Evolutionary conservation across 2,113 vertebrate genomes (phyloP).

Genomic region (Oncorhynchus keta): DNA sequence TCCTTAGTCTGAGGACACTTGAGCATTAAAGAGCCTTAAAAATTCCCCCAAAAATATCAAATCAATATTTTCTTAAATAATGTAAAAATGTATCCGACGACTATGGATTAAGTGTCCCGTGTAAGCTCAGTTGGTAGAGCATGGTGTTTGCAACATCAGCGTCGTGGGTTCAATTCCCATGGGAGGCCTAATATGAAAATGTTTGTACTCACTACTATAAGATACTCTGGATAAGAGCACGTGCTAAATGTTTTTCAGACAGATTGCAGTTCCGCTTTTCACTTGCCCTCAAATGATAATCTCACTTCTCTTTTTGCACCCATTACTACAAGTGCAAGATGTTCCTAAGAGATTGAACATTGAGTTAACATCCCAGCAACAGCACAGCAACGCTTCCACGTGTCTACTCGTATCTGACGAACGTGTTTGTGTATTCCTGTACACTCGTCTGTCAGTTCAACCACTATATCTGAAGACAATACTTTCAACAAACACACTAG

Average conservation of each 20-base stretch:
- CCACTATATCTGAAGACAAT: constrained; percentile 4
- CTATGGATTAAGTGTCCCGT: constrained; percentile 17
- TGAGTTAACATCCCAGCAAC: neutral
- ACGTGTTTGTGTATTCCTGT: constrained; percentile 10
- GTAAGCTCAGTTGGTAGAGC: too few relatives aligned
- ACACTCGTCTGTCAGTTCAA: constrained; percentile 12
- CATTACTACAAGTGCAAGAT: neutral
- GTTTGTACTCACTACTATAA: too few relatives aligned
- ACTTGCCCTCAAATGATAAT: constrained; percentile 16
- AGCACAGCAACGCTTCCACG: neutral
- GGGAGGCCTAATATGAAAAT: too few relatives aligned
- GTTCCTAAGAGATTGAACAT: constrained; percentile 31
- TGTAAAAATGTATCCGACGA: neutral
- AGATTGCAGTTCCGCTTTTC: constrained; percentile 18
- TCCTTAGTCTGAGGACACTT: neutral
- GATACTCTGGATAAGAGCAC: too few relatives aligned
- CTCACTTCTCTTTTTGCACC: constrained; percentile 43
- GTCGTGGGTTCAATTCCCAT: too few relatives aligned
- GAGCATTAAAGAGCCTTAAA: too few relatives aligned
- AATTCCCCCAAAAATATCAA: neutral
- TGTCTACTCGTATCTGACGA: constrained; percentile 12
- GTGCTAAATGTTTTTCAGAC: too few relatives aligned
- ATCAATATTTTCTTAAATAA: neutral
- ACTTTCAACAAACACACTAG: neutral
- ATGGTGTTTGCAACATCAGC: too few relatives aligned